Conservation (phyloP, 2,113 vertebrate genomes). For the Zeus faber region DNA sequence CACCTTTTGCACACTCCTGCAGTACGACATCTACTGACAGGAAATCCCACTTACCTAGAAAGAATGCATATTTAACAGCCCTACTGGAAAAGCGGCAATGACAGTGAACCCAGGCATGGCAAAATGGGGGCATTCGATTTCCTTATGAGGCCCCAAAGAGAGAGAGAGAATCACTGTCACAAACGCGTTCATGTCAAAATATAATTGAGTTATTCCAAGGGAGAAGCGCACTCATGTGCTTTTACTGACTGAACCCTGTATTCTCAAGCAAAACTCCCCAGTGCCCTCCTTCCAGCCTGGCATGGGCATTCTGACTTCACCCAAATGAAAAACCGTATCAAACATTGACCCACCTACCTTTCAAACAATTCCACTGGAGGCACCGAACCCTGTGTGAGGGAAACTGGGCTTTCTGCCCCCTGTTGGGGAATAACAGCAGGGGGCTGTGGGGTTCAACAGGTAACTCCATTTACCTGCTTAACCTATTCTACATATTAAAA, state of each 20-base stretch:
- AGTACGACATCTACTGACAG: slow-evolving; percentile 42
- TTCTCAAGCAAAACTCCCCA: slow-evolving; percentile 27
- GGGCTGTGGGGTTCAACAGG: slow-evolving; percentile 10
- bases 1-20: slow-evolving; percentile 16
- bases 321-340: slow-evolving; percentile 32
- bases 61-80: slow-evolving; percentile 45
- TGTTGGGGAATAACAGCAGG: not conserved
- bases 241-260: slow-evolving; percentile 35
- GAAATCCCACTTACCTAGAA: slow-evolving; percentile 61
- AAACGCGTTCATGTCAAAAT: slow-evolving; percentile 59
- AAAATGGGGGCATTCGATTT: slow-evolving; percentile 57
- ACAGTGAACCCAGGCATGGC: slow-evolving; percentile 57
- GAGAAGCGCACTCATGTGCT: slow-evolving; percentile 32
- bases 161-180: slow-evolving; percentile 56
- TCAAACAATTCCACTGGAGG: not conserved
- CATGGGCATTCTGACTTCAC: slow-evolving; percentile 25
- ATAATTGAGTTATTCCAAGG: slow-evolving; percentile 49
- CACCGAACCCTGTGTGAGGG: slow-evolving; percentile 8
- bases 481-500: no score
- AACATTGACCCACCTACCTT: slow-evolving; percentile 8
- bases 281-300: slow-evolving; percentile 3
- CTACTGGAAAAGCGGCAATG: slow-evolving; percentile 46
- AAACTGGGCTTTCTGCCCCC: no score
- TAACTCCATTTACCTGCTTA: slow-evolving; percentile 4
- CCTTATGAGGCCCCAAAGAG: slow-evolving; percentile 50